These are phyloP conservation scores for Tolmerus cingulatus DNA, from an alignment of 2,888 invertebrate genomes.

Conservation along the genomic window DNA sequence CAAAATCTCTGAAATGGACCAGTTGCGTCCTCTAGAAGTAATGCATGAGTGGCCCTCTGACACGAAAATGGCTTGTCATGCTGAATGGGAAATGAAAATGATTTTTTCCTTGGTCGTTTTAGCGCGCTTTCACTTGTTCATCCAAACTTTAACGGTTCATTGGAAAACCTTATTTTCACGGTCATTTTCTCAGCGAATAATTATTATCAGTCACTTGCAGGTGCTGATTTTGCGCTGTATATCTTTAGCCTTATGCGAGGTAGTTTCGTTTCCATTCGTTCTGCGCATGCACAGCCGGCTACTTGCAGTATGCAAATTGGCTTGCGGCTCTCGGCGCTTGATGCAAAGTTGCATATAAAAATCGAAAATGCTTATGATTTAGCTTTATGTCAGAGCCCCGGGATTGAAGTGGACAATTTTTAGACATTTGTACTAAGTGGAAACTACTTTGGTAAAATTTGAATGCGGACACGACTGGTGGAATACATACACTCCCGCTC, in stretches of 20 bases:
- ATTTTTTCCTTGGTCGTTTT: neutral
- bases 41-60: neutral
- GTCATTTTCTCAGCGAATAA: conserved; percentile 34
- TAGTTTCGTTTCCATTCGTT: neutral
- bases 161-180: conserved; percentile 34
- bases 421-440: too few species aligned
- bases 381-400: too few species aligned
- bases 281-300: neutral
- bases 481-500: too few species aligned
- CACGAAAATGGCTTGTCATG: conserved; percentile 20
- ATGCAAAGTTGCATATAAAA: neutral
- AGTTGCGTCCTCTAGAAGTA: neutral
- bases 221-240: conserved; percentile 11
- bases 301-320: neutral
- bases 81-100: conserved; percentile 27
- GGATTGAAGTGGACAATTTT: too few species aligned
- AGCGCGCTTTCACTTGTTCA: conserved; percentile 20
- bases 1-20: conserved; percentile 2
- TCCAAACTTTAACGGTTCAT: conserved; percentile 37
- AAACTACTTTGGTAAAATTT: too few species aligned
- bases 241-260: neutral
- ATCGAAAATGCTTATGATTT: neutral
- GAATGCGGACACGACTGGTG: too few species aligned
- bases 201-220: conserved; percentile 25
- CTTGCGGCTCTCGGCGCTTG: neutral